phyloP scores from a whole-genome alignment of 2,113 vertebrate species.

The Scopus umbretta region DNA sequence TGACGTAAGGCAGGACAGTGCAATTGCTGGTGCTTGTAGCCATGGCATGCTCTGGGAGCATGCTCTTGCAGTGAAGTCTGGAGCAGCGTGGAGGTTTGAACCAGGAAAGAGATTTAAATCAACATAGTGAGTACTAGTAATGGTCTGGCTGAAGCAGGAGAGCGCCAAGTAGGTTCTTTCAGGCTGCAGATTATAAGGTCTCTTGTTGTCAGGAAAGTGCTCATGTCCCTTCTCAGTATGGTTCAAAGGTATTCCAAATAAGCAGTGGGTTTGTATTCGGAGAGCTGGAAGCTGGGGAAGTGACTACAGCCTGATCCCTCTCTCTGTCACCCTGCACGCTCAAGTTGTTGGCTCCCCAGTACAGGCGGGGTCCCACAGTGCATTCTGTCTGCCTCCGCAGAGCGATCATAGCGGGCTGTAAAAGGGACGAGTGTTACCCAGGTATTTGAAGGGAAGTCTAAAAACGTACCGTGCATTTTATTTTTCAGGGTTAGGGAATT shows the following conservation, averaged over 20 bases:
- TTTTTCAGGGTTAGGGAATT: neutral
- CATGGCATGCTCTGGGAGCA: neutral
- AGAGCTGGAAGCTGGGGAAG: neutral
- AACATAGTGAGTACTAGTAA: neutral
- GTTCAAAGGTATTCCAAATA: neutral
- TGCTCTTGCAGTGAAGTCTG: neutral
- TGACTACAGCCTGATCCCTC: neutral
- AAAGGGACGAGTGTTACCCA: neutral
- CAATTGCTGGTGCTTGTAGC: neutral
- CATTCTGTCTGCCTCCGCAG: neutral
- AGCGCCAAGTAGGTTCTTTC: neutral
- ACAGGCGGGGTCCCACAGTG: neutral
- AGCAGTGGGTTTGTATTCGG: neutral
- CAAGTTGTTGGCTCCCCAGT: neutral
- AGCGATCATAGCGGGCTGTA: too few relatives aligned
- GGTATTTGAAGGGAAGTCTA: neutral
- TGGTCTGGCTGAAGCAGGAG: neutral
- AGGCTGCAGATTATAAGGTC: neutral
- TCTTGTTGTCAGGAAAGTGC: neutral
- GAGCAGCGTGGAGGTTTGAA: neutral
- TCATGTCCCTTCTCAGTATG: fast-evolving
- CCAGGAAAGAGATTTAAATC: neutral
- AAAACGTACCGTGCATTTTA: neutral
- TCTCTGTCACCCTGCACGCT: neutral
- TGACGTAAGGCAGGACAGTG: neutral